Base-by-base conservation (phyloP, 1,140 invertebrate species). In the Adelges cooleyi region DNA sequence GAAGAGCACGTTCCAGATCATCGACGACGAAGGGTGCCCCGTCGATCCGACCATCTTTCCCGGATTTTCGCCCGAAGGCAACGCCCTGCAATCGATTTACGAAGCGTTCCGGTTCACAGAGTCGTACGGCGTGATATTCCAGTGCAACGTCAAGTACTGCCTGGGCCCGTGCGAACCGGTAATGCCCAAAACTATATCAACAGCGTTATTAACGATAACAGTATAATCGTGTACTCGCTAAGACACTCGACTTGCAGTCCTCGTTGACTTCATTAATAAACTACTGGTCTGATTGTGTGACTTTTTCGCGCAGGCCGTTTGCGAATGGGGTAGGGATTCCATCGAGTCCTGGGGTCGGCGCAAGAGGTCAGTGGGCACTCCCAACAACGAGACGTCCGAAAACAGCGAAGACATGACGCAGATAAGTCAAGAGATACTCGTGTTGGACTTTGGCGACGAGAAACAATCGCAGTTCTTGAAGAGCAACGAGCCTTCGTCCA, bases 131-230 rank as follows among this genome's bases (percentile, higher is more conserved):
- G 92, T 95, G 46, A 95, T 95, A 73, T 95, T 95, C 84, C 92
- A 95, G 73, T 95, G 92, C 75, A 95, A 95, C 73, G 92, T 95
- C 67, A 95, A 95, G 74, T 95, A 95, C 75, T 95, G 92, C 76
- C 80, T 95, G 50, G 92, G 92, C 74, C 90, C 89, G 65, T 95
- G 92, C 72, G 90, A 95, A 76, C 89, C 92, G 71, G 89, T 92
- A 80, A 83, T 27, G n/a, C n/a, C n/a, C n/a, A n/a, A n/a, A n/a
- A n/a, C n/a, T n/a, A n/a, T n/a, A n/a, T n/a, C n/a, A n/a, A n/a
- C n/a, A n/a, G n/a, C n/a, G n/a, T n/a, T n/a, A n/a, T n/a, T n/a
- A n/a, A n/a, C n/a, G n/a, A n/a, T n/a, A n/a, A n/a, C n/a, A n/a
- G n/a, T n/a, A n/a, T n/a, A n/a, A n/a, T n/a, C n/a, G n/a, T n/a